Conservation (phyloP, 1,140 invertebrate species). For the Papilio polyxenes region DNA sequence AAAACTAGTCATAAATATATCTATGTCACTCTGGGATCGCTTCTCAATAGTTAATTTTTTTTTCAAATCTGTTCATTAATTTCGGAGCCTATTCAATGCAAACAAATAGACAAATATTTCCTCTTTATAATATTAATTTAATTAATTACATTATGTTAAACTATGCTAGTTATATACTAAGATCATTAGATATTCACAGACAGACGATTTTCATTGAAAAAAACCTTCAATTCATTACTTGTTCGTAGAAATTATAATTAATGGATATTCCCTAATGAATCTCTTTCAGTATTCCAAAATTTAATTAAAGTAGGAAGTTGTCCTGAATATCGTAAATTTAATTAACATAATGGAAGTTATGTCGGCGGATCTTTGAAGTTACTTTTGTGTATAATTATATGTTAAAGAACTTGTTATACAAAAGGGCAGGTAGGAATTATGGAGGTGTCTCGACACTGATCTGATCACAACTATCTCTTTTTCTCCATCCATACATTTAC, state of each 20-base stretch:
- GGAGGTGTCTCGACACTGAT: no score
- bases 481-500: no score
- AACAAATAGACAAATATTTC: no score
- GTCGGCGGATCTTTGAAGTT: background rate
- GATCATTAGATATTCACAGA: background rate
- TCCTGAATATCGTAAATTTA: constrained; percentile 16
- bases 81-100: no score
- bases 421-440: no score
- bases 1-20: no score
- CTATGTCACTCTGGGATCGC: no score
- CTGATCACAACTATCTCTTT: no score
- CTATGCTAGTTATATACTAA: background rate
- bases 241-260: constrained; percentile 22
- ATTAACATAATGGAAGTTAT: constrained; percentile 21
- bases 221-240: background rate
- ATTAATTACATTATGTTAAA: no score
- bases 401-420: background rate
- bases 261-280: constrained; percentile 21
- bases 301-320: constrained; percentile 21
- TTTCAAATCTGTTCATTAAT: no score
- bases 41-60: no score
- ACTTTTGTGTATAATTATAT: background rate
- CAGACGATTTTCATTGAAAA: background rate
- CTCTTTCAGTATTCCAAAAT: constrained; percentile 4
- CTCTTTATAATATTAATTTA: no score